Percentiles rank a stretch among this genome's conserved stretches.
phyloP scores from a whole-genome alignment of 2,797 vertebrate species.

The Toxotes lorentzi region DNA sequence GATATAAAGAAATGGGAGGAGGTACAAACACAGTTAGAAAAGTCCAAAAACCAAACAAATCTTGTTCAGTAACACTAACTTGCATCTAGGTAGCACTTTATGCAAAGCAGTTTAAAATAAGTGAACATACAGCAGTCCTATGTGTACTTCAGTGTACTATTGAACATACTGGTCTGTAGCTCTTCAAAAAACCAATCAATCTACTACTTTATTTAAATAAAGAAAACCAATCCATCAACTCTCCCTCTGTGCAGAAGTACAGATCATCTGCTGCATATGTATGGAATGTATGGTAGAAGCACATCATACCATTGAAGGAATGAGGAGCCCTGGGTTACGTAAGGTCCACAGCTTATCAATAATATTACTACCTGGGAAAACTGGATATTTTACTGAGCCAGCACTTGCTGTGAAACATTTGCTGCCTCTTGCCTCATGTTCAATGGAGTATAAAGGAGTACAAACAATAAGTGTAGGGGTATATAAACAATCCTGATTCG shows the following conservation, averaged over 20 bases:
- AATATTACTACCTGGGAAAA: constrained; percentile 38
- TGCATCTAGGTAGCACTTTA: background rate
- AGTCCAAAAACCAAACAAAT: background rate
- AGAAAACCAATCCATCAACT: background rate
- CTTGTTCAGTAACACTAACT: background rate
- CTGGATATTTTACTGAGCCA: constrained; percentile 40
- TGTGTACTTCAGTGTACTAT: background rate
- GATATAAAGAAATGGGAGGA: constrained; percentile 2
- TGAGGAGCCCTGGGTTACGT: background rate
- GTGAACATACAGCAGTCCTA: background rate
- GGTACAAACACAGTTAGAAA: background rate
- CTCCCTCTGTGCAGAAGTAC: background rate
- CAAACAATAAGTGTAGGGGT: constrained; percentile 22
- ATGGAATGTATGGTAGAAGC: constrained; percentile 31
- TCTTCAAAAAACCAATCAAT: background rate
- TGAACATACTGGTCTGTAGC: background rate
- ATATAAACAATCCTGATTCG: constrained; percentile 1
- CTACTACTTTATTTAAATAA: background rate
- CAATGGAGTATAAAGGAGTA: constrained; percentile 8
- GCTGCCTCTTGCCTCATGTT: constrained; percentile 1
- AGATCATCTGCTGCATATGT: constrained; percentile 15
- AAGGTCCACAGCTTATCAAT: constrained; percentile 1
- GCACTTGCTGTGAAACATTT: constrained; percentile 40
- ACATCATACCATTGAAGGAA: background rate
- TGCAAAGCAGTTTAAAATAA: background rate